These are phyloP conservation scores for Falco punctatus DNA, from an alignment of 2,113 vertebrate species.

Conservation along the genomic window DNA sequence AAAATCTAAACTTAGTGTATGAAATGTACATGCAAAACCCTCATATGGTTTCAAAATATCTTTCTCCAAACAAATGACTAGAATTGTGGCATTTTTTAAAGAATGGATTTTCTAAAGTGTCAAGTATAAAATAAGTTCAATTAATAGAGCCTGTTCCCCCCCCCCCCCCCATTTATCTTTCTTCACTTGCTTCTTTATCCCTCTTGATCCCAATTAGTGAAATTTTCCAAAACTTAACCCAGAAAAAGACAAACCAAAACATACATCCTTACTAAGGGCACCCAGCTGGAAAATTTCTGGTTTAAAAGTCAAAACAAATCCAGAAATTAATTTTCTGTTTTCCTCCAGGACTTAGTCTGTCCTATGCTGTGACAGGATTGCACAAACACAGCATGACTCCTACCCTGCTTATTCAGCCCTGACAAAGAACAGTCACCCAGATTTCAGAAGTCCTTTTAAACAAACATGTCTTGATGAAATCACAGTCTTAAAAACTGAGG, in stretches of 20 bases:
- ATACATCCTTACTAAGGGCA: neutral
- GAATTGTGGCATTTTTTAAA: neutral
- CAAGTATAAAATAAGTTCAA: neutral
- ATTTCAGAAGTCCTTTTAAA: neutral
- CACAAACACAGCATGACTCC: rapidly evolving
- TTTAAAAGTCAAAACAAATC: neutral
- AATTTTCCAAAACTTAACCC: neutral
- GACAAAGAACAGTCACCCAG: neutral
- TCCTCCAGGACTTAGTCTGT: neutral
- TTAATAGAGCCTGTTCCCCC: rapidly evolving
- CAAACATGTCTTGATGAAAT: neutral
- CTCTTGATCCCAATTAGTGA: neutral
- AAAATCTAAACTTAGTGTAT: neutral
- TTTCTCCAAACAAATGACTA: neutral
- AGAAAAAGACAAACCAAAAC: neutral
- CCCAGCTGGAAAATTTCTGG: neutral
- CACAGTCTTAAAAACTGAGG: neutral
- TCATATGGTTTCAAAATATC: rapidly evolving
- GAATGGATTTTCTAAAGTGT: neutral
- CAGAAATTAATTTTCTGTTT: neutral
- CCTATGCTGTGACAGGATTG: rapidly evolving
- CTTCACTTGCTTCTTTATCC: neutral
- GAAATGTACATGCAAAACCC: rapidly evolving
- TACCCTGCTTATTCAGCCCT: neutral
- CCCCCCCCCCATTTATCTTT: neutral